Evolutionary conservation across 2,888 invertebrate species (phyloP).

Genomic region (Mactromeris polynyma): DNA sequence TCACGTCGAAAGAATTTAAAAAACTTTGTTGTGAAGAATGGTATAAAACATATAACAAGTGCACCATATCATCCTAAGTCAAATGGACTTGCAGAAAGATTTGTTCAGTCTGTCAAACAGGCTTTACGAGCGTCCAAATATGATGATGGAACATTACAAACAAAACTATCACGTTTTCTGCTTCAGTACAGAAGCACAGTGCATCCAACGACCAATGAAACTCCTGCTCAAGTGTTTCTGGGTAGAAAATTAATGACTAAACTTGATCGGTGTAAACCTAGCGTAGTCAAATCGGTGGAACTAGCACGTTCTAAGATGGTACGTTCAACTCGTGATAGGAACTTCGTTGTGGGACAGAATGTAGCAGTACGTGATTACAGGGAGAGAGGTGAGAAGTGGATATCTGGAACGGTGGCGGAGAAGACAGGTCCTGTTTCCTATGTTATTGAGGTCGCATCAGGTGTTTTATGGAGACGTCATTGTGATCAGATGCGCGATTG

Average conservation of each 20-base stretch:
- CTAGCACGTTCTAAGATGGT: slow-evolving; percentile 46
- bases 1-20: slow-evolving; percentile 64
- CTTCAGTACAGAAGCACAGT: slow-evolving; percentile 13
- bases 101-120: slow-evolving; percentile 70
- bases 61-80: slow-evolving; percentile 70
- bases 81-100: slow-evolving; percentile 68
- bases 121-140: slow-evolving; percentile 62
- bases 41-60: slow-evolving; percentile 58
- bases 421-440: slow-evolving; percentile 61
- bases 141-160: slow-evolving; percentile 20
- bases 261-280: slow-evolving; percentile 32
- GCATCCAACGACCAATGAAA: slow-evolving; percentile 4
- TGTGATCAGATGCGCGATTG: slow-evolving; percentile 32
- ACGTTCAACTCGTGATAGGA: slow-evolving; percentile 24
- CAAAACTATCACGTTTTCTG: slow-evolving; percentile 28
- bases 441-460: slow-evolving; percentile 49
- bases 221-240: no score
- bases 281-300: background rate
- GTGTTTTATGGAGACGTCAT: slow-evolving; percentile 48
- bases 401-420: slow-evolving; percentile 7
- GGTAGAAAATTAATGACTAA: no score
- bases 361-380: slow-evolving; percentile 52
- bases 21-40: no score
- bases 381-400: slow-evolving; percentile 27
- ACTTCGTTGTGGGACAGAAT: slow-evolving; percentile 36